Percentiles rank a stretch among this genome's conserved stretches.
Conservation (phyloP, 2,888 invertebrate species). For the Chymomyza procnemis region DNA sequence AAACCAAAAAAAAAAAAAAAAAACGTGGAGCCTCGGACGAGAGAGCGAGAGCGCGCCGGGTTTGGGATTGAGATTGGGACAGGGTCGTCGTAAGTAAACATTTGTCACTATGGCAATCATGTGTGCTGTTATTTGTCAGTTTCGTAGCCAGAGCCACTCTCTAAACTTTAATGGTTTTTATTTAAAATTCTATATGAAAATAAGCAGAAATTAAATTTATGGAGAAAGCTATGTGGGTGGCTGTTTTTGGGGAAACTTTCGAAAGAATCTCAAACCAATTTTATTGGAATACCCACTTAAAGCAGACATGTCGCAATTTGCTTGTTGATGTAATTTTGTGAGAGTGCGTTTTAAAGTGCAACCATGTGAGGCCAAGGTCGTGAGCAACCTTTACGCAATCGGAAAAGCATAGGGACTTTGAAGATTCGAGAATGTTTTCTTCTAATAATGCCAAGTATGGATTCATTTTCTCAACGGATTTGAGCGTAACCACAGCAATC, state of each 20-base stretch:
- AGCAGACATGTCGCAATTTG: too few species aligned
- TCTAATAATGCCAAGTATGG: constrained; percentile 93
- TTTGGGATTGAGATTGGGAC: neutral
- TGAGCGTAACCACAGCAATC: constrained; percentile 90
- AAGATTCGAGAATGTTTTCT: constrained; percentile 95
- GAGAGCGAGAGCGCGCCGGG: neutral
- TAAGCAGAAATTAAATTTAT: too few species aligned
- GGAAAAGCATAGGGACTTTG: too few species aligned
- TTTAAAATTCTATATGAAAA: too few species aligned
- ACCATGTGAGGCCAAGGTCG: too few species aligned
- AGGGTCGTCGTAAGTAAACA: neutral
- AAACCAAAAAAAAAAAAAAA: neutral
- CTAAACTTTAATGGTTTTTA: neutral
- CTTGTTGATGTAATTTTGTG: too few species aligned
- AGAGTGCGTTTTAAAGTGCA: too few species aligned
- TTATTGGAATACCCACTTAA: too few species aligned
- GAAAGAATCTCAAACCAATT: too few species aligned
- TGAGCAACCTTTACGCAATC: too few species aligned
- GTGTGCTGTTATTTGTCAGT: neutral
- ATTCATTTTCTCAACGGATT: constrained; percentile 91
- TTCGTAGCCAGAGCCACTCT: neutral
- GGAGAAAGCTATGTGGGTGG: too few species aligned
- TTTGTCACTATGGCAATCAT: neutral
- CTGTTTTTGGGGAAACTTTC: too few species aligned
- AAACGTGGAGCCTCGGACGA: neutral